These are phyloP conservation scores for Dynastes maya DNA, from an alignment of 2,888 invertebrate genomes.

Conservation along the genomic window DNA sequence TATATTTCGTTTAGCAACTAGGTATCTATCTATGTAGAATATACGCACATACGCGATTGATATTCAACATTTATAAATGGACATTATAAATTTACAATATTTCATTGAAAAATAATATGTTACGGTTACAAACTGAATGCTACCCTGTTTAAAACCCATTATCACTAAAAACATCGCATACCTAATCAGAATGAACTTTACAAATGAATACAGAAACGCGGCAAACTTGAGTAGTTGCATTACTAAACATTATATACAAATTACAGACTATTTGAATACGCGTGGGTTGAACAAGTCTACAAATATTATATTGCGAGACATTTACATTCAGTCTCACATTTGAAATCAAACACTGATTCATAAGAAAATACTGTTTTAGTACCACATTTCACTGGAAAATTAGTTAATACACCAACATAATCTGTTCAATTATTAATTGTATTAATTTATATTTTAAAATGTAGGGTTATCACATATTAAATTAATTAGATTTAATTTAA, in stretches of 20 bases:
- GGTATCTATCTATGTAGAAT: not conserved
- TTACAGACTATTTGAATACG: conserved; percentile 21
- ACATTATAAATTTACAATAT: conserved; percentile 12
- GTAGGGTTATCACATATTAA: too few species aligned
- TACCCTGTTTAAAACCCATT: conserved; percentile 6
- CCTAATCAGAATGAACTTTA: conserved; percentile 11
- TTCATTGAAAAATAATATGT: conserved; percentile 4
- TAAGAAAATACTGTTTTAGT: too few species aligned
- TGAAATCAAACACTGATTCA: too few species aligned
- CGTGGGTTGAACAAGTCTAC: conserved; percentile 18
- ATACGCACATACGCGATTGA: not conserved
- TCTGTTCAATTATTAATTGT: too few species aligned
- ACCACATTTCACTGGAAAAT: too few species aligned
- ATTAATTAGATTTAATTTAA: too few species aligned
- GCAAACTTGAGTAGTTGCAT: conserved; percentile 5
- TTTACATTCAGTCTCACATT: not conserved
- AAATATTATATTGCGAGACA: not conserved
- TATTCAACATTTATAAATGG: not conserved
- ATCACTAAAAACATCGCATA: conserved; percentile 16
- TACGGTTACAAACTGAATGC: conserved; percentile 11
- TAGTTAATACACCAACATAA: too few species aligned
- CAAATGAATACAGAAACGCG: not conserved
- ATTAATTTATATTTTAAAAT: too few species aligned
- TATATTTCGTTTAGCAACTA: conserved; percentile 25
- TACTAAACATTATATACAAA: conserved; percentile 5